These are phyloP conservation scores for Gryllus bimaculatus DNA, from an alignment of 1,140 invertebrate species.

Conservation along the genomic window DNA sequence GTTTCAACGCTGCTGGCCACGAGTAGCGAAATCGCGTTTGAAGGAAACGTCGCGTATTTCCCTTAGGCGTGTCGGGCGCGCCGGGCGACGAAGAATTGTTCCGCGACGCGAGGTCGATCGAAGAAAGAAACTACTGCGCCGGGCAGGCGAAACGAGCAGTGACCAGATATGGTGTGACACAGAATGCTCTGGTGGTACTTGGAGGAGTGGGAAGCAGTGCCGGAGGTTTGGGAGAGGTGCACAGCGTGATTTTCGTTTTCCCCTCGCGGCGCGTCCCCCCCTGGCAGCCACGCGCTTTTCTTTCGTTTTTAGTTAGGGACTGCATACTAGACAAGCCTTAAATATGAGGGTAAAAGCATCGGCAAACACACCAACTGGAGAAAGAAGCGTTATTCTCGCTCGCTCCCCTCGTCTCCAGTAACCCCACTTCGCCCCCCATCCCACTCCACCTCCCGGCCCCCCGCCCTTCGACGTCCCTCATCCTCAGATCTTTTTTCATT, in stretches of 20 bases:
- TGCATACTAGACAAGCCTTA: conserved; percentile 11
- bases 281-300: background rate
- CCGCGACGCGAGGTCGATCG: background rate
- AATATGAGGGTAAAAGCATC: conserved; percentile 21
- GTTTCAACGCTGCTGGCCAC: too few species aligned
- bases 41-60: background rate
- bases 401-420: background rate
- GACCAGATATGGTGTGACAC: background rate
- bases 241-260: background rate
- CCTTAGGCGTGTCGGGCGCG: too few species aligned
- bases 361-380: conserved; percentile 32
- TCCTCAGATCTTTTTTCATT: conserved; percentile 13
- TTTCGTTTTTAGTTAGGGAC: conserved; percentile 14
- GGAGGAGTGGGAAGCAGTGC: background rate
- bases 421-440: conserved; percentile 17
- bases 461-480: too few species aligned
- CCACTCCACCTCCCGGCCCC: background rate
- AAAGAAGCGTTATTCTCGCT: conserved; percentile 30
- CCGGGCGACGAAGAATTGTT: background rate
- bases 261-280: background rate
- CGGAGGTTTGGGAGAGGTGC: background rate
- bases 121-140: background rate
- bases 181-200: background rate
- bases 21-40: too few species aligned
- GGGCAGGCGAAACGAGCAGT: background rate